Evolutionary conservation across 2,113 vertebrate species (phyloP), one percentile per base, ranked within the genome.

Genomic region (Myanophis thanlyinensis): DNA sequence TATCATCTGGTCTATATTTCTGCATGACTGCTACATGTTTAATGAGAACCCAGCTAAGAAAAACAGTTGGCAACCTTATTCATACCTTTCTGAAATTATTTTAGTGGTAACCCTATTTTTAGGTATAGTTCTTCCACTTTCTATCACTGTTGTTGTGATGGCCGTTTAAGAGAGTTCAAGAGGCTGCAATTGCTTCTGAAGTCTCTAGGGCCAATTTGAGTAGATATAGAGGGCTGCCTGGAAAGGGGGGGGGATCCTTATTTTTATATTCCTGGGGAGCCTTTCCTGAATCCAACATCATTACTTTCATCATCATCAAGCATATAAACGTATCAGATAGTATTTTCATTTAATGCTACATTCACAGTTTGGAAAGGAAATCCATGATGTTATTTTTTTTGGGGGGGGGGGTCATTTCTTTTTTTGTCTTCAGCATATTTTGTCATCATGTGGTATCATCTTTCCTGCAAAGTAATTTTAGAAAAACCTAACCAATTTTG

Each of bases 351-450:
- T 23, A 48, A 85, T 94, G 9, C 9, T 89, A 6, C 22, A 12
- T 53, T 88, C 59, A 10, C n/a, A 85, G 10, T 62, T 87, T 91
- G 56, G 25, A 51, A 12, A 27, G 30, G 47, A 35, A 92, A 30
- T 92, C 93, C 86, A 25, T 62, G 89, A 88, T 1, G 91, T 87
- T 59, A 91, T 92, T 93, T 93, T 87, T 93, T 80, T 92, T n/a
- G n/a, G n/a, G n/a, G n/a, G n/a, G n/a, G n/a, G n/a, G n/a, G n/a
- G 80, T 46, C 11, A 91, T 59, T 73, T 90, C 27, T 3, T 86
- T 88, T 95, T 46, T 91, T n/a, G n/a, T 94, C 96, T 53, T 30
- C 11, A 80, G 91, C n/a, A 9, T 87, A 22, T 85, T 94, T 95
- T 73, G 62, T 4, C 3, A 62, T 84, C 86, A 90, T 53, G 91